Evolutionary conservation across 2,113 vertebrate species (phyloP), one percentile per base, ranked within the genome.

Genomic region (Orientallactaga bullata): DNA sequence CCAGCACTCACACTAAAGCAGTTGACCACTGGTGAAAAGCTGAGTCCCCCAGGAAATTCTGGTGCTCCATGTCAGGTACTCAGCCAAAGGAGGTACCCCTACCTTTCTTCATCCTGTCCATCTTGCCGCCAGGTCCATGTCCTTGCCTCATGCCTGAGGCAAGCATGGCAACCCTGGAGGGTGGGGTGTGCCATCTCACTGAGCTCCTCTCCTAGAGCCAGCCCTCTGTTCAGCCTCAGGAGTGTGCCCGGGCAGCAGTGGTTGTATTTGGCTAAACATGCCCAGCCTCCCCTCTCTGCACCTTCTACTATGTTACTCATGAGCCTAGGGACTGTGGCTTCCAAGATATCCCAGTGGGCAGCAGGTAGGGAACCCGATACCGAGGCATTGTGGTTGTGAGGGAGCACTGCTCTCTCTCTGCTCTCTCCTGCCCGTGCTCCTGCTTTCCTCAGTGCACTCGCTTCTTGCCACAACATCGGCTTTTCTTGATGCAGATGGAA

Each of bases 401-500:
- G 55, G 61, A 63, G 71, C 63, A 16, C n/a, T 72, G 39, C 65
- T 37, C 23, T 61, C 58, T 81, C 73, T 60, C 60, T 58, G 37
- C 23, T 61, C 58, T 81, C 73, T 60, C 60, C 47, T 66, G 7
- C 0, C 15, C 69, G 63, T 32, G 51, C 6, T 55, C 55, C 55
- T 55, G 55, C 5, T 5, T 8, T 47, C 5, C 42, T 5, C 5
- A 47, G 8, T 5, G 42, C 42, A 47, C 42, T 47, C 42, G 8
- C 42, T 47, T 47, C n/a, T 42, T 76, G 60, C 12, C 69, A 88
- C 78, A 71, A 65, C 63, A 47, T 39, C 17, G 58, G 66, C 9
- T 85, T 94, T 42, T 32, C 55, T 73, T 89, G 39, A 12, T 65
- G 85, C 55, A 93, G 37, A 30, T 76, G 69, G 81, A 72, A 68